A percentile compares a stretch with the other conserved stretches of the same genome.
Conservation (phyloP, 1,140 invertebrate genomes). For the Bombus breviceps region DNA sequence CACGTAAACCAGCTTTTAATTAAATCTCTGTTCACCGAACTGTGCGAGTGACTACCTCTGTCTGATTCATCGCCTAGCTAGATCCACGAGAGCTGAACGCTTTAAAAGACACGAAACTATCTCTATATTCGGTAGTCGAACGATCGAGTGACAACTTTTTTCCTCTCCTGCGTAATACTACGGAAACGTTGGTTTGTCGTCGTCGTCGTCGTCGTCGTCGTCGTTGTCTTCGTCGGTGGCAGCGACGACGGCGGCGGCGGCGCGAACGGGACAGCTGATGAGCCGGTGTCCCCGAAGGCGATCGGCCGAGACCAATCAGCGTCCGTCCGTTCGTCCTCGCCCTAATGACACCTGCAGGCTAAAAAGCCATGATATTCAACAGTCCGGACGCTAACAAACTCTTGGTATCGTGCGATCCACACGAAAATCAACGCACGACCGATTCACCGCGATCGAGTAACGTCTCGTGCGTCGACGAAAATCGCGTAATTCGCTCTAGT, state of each 20-base stretch:
- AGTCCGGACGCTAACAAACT: constrained; percentile 79
- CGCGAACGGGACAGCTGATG: constrained; percentile 80
- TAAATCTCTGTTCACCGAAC: too few species aligned
- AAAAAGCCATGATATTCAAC: constrained; percentile 81
- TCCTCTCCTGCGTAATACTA: not conserved
- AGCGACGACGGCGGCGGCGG: not conserved
- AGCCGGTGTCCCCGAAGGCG: constrained; percentile 77
- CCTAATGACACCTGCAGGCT: constrained; percentile 81
- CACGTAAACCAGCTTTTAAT: too few species aligned
- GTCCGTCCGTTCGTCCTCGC: constrained; percentile 75
- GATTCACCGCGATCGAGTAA: not conserved
- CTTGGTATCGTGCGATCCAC: constrained; percentile 48
- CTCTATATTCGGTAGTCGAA: too few species aligned
- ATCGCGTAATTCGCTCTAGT: constrained; percentile 10
- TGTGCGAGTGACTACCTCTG: too few species aligned
- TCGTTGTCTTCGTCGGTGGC: too few species aligned
- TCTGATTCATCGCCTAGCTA: too few species aligned
- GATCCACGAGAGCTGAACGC: too few species aligned
- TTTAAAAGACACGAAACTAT: too few species aligned
- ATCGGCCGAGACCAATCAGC: constrained; percentile 80
- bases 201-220: too few species aligned
- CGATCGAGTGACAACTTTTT: not conserved
- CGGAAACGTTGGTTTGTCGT: constrained; percentile 10
- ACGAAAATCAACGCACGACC: not conserved
- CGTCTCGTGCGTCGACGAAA: not conserved